Evolutionary conservation across 2,113 vertebrate species (phyloP).

Genomic region (Phylloscopus trochiloides): DNA sequence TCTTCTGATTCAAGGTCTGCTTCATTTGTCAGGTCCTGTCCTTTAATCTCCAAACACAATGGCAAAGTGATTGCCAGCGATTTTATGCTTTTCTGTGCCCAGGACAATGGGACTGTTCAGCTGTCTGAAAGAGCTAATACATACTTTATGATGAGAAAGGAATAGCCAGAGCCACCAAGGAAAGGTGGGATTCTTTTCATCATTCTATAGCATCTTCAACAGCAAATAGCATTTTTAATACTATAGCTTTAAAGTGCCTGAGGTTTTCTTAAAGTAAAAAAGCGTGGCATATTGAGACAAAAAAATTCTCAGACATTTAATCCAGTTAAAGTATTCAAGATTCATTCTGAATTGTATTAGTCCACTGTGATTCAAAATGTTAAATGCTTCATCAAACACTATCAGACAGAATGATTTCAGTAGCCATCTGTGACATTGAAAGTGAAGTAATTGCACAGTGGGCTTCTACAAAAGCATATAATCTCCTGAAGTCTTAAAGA

Average conservation of each 20-base stretch:
- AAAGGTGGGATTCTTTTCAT: background rate
- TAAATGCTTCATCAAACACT: conserved; percentile 28
- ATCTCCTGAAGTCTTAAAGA: background rate
- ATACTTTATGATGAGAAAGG: background rate
- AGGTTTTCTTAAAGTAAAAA: background rate
- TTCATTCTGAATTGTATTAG: background rate
- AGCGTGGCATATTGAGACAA: background rate
- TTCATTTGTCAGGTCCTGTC: background rate
- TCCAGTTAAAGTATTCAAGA: background rate
- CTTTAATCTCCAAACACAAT: background rate
- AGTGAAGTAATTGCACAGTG: background rate
- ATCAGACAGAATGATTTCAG: background rate
- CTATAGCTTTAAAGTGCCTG: background rate
- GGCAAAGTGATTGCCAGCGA: background rate
- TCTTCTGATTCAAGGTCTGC: background rate
- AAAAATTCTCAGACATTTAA: background rate
- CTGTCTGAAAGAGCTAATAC: background rate
- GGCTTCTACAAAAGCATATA: background rate
- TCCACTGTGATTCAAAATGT: background rate
- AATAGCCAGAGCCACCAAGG: background rate
- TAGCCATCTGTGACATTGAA: background rate
- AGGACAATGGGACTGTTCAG: background rate
- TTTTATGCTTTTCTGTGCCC: background rate
- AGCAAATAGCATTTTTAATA: background rate
- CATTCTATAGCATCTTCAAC: background rate